Evolutionary conservation across 2,888 invertebrate species (phyloP), one percentile per base, ranked within the genome.

Genomic region (Ormyrus nitidulus): DNA sequence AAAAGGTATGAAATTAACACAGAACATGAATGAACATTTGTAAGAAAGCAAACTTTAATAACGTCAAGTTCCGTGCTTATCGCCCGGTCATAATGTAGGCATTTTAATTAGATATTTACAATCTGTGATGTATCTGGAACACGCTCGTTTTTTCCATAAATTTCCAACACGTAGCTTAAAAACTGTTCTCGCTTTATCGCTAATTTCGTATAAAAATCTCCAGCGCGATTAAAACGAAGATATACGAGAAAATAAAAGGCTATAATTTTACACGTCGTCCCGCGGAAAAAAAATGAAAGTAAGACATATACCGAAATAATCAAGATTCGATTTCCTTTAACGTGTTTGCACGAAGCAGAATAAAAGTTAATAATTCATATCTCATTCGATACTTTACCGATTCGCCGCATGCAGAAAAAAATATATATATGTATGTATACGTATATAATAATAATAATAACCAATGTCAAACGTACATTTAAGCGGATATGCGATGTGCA

Each of bases 11-110:
- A 81, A 76, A 79, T 79, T 54, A 79, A 77, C 34, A 80, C 49
- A 78, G 62, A 83, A 77, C 13, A 80, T 81, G 76, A 83, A 79
- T 78, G 80, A 83, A 81, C 77, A 79, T 82, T 81, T 81, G 58
- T 81, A 75, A 81, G 83, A 81, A 81, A 85, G 85, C 81, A 78
- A 87, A 85, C 84, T 86, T 87, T 86, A 86, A 86, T 86, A 82
- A 84, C 81, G 82, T 84, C 80, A 82, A 77, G 56, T 85, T 83
- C 84, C 87, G 86, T 87, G 87, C 86, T 86, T 83, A 85, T 84
- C 83, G 85, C 84, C 84, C 66, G 76, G 75, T 76, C 7, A 76
- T 81, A 68, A 49, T 13, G 51, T 64, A 70, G 83, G 70, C 75
- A 81, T 82, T 81, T 80, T 81, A 68, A 82, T 83, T 77, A 81